These are phyloP conservation scores for Probaryconus sp. DNA, from an alignment of 1,140 invertebrate species.

Conservation along the genomic window DNA sequence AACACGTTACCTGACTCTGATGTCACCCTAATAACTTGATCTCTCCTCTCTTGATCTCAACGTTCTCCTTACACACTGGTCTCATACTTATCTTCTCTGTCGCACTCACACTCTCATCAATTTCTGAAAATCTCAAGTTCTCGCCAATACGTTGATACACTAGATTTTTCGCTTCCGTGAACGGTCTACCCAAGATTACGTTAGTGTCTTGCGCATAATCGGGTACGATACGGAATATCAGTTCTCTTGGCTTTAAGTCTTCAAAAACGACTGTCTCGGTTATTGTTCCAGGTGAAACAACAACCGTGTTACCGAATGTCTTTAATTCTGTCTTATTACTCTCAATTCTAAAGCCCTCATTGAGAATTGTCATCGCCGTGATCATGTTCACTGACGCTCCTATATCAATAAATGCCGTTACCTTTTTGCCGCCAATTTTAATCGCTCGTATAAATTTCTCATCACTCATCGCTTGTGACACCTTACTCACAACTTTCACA, in stretches of 20 bases:
- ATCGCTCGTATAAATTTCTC: too few species aligned
- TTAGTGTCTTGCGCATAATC: constrained; percentile 31
- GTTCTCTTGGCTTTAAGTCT: constrained; percentile 11
- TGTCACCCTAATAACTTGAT: too few species aligned
- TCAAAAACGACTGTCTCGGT: constrained; percentile 1
- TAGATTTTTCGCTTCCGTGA: constrained; percentile 49
- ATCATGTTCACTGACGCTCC: constrained; percentile 44
- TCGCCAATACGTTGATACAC: constrained; percentile 26
- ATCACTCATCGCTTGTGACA: constrained; percentile 1
- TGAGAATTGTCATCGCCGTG: constrained; percentile 32
- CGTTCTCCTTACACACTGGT: too few species aligned
- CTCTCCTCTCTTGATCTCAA: too few species aligned
- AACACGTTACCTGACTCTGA: too few species aligned
- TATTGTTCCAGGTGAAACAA: constrained; percentile 11
- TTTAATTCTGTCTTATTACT: constrained; percentile 3
- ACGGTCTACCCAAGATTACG: constrained; percentile 43
- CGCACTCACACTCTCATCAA: constrained; percentile 4
- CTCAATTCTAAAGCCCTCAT: constrained; percentile 10
- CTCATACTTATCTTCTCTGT: too few species aligned
- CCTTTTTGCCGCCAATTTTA: constrained; percentile 3
- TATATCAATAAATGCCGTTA: constrained; percentile 41
- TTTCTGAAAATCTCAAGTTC: constrained; percentile 28
- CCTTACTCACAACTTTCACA: background rate
- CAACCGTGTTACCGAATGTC: constrained; percentile 17
- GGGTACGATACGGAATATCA: constrained; percentile 40